Evolutionary conservation across 2,888 invertebrate genomes (phyloP).

Genomic region (Harpalus rufipes): DNA sequence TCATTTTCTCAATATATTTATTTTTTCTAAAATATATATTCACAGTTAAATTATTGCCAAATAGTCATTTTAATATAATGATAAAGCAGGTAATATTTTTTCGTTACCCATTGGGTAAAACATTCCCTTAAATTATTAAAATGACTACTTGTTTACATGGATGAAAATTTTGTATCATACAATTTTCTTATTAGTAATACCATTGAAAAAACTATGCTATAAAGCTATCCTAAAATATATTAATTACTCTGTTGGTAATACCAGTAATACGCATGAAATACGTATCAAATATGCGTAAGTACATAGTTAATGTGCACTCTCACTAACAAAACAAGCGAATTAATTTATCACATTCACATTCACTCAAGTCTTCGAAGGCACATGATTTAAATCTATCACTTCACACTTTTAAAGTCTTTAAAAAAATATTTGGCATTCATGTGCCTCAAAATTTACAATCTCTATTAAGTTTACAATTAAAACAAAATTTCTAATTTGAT

Average conservation of each 20-base stretch:
- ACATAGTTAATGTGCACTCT: constrained; percentile 37
- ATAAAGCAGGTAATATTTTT: constrained; percentile 55
- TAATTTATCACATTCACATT: constrained; percentile 52
- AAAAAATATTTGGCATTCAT: constrained; percentile 50
- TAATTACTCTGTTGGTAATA: constrained; percentile 49
- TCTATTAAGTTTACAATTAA: constrained; percentile 35
- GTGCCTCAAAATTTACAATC: constrained; percentile 31
- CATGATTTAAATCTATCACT: constrained; percentile 50
- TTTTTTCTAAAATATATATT: constrained; percentile 59
- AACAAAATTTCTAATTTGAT: constrained; percentile 48
- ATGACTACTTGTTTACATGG: constrained; percentile 56
- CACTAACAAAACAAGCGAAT: constrained; percentile 37
- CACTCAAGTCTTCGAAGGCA: constrained; percentile 39
- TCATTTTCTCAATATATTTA: constrained; percentile 51
- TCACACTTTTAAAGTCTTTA: constrained; percentile 52
- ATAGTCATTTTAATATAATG: constrained; percentile 48
- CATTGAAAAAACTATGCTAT: constrained; percentile 11
- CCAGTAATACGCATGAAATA: not conserved
- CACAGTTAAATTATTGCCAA: constrained; percentile 56
- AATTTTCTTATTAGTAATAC: constrained; percentile 48
- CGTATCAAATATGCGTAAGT: constrained; percentile 53
- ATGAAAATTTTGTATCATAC: constrained; percentile 52
- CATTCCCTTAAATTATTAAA: constrained; percentile 55
- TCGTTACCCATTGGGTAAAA: constrained; percentile 61
- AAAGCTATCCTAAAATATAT: constrained; percentile 38